Conservation (phyloP, 1,140 invertebrate genomes). For the Drosophila teissieri region DNA sequence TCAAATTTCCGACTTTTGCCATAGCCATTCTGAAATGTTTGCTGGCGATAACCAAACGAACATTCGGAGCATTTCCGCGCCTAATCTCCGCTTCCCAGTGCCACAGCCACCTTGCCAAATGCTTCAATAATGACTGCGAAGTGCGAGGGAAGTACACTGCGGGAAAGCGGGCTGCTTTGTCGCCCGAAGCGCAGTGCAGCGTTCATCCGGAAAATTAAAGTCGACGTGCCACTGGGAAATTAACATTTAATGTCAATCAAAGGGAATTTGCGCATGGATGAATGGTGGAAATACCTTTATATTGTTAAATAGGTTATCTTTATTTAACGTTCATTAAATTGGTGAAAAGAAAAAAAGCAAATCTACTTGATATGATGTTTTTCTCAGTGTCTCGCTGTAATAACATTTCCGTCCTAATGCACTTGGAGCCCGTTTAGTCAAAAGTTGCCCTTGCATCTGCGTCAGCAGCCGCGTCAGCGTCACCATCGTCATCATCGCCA, state of each 20-base stretch:
- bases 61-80: slow-evolving; percentile 66
- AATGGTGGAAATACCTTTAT: too few species aligned
- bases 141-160: slow-evolving; percentile 25
- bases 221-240: neutral
- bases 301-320: neutral
- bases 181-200: too few species aligned
- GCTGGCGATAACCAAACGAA: slow-evolving; percentile 46
- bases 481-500: slow-evolving; percentile 46
- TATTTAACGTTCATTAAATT: neutral
- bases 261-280: neutral
- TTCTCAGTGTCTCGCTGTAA: slow-evolving; percentile 46
- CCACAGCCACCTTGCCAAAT: slow-evolving; percentile 59
- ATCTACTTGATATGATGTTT: too few species aligned
- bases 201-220: neutral
- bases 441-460: slow-evolving; percentile 65
- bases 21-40: slow-evolving; percentile 39
- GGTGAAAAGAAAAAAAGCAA: neutral
- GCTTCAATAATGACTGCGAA: slow-evolving; percentile 68
- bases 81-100: slow-evolving; percentile 68
- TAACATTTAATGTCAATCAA: neutral
- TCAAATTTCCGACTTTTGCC: slow-evolving; percentile 70
- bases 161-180: neutral
- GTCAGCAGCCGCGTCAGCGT: slow-evolving; percentile 55
- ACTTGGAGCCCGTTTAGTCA: slow-evolving; percentile 74
- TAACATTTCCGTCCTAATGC: slow-evolving; percentile 78